A percentile compares a stretch with the other conserved stretches of the same genome.
Conservation (phyloP, 1,140 invertebrate genomes). For the Manduca sexta region DNA sequence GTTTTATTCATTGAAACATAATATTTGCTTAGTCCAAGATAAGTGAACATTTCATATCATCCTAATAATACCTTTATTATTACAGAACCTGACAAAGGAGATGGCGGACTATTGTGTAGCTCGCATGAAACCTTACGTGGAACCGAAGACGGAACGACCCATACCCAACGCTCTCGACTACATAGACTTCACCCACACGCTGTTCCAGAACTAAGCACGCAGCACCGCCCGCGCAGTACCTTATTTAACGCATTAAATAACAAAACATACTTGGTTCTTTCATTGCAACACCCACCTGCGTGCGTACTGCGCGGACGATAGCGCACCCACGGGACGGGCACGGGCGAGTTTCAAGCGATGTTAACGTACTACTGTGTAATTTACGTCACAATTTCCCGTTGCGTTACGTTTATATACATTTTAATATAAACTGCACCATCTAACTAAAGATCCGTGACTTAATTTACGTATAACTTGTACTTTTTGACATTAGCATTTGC, state of each 20-base stretch:
- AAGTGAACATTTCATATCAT: too few relatives aligned
- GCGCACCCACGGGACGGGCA: neutral
- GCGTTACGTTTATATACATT: too few relatives aligned
- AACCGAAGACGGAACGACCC: slow-evolving; percentile 92
- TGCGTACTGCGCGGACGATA: slow-evolving; percentile 20
- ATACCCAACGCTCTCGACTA: slow-evolving; percentile 98
- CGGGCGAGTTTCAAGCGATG: too few relatives aligned
- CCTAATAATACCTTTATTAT: slow-evolving; percentile 2
- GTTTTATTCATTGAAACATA: too few relatives aligned
- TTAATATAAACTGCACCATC: too few relatives aligned
- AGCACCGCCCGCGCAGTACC: slow-evolving; percentile 20
- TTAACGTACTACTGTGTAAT: too few relatives aligned
- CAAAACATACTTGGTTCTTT: slow-evolving; percentile 34
- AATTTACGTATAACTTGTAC: too few relatives aligned
- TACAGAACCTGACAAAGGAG: slow-evolving; percentile 98
- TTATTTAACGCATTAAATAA: slow-evolving; percentile 39
- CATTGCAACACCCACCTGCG: slow-evolving; percentile 11
- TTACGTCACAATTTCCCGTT: too few relatives aligned
- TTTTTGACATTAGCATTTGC: too few relatives aligned
- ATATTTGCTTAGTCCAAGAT: too few relatives aligned
- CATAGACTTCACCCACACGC: slow-evolving; percentile 96
- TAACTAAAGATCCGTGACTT: too few relatives aligned
- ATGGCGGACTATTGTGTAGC: slow-evolving; percentile 99
- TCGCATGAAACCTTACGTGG: slow-evolving; percentile 97
- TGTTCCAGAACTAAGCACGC: slow-evolving; percentile 92